These are phyloP conservation scores for zebrafish (Danio rerio) DNA, from an alignment of 2,113 vertebrate species.

Conservation along the genomic window GRCz12tu NC_133193.1:23352001-23352500, in stretches of 20 bases:
- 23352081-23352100: background rate
- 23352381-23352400: background rate
- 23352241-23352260: background rate
- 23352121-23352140: background rate
- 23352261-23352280: background rate
- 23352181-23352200: background rate
- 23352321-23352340: background rate
- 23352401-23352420: background rate
- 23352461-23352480: too few relatives aligned
- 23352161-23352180: background rate
- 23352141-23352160: background rate
- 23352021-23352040: background rate
- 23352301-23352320: background rate
- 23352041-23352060: constrained; percentile 8
- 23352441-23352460: too few relatives aligned
- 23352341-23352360: background rate
- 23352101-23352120: constrained; percentile 8
- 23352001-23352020: background rate
- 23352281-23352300: background rate
- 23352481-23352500: too few relatives aligned
- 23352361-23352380: background rate
- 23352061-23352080: background rate
- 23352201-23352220: background rate
- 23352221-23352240: background rate
- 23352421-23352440: too few relatives aligned